Conservation (phyloP, 2,888 invertebrate species). For the Stenolophus ochropezus region DNA sequence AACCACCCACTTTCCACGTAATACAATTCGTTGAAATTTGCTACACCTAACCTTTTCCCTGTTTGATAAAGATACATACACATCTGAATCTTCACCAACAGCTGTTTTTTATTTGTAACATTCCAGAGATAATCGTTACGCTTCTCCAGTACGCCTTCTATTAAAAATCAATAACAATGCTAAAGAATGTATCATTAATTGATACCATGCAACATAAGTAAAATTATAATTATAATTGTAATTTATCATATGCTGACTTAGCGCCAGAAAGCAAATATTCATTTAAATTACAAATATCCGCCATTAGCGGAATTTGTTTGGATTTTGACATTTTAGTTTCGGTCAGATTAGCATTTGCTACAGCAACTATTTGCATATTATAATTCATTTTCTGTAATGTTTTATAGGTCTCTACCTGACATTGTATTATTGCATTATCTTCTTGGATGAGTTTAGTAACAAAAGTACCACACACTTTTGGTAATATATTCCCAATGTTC, state of each 20-base stretch:
- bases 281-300: slow-evolving; percentile 36
- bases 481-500: not conserved
- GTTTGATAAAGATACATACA: not conserved
- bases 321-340: not conserved
- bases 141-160: slow-evolving; percentile 31
- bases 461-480: not conserved
- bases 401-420: not conserved
- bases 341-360: slow-evolving; percentile 1
- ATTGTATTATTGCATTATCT: not conserved
- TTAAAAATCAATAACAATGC: slow-evolving; percentile 33
- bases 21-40: not conserved
- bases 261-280: not conserved
- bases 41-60: slow-evolving; percentile 14
- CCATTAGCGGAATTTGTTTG: not conserved
- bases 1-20: slow-evolving; percentile 19
- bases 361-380: not conserved
- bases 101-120: not conserved
- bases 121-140: not conserved
- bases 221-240: slow-evolving; percentile 30
- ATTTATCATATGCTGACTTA: not conserved
- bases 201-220: not conserved
- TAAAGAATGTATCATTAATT: not conserved
- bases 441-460: not conserved
- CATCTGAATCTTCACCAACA: slow-evolving; percentile 1
- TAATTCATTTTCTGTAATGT: not conserved